Conservation (phyloP, 2,113 vertebrate genomes). For the Morone saxatilis region DNA sequence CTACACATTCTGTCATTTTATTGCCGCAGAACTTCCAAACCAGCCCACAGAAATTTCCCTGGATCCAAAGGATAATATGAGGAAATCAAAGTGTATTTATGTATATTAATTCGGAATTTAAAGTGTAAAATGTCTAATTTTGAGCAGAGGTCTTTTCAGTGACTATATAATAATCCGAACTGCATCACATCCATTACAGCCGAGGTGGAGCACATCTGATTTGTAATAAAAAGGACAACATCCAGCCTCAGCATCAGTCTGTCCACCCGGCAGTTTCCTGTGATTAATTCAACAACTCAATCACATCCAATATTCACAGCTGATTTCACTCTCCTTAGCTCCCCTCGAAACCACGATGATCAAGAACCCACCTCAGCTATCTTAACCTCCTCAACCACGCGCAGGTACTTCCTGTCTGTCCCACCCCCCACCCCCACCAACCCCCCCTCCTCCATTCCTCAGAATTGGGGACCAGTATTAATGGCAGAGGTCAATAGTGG, state of each 20-base stretch:
- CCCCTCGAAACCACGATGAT: slow-evolving; percentile 27
- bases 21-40: not conserved
- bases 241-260: not conserved
- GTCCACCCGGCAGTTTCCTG: slow-evolving; percentile 21
- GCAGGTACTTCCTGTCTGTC: slow-evolving; percentile 46
- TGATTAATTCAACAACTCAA: slow-evolving; percentile 62
- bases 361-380: slow-evolving; percentile 47
- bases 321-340: slow-evolving; percentile 20
- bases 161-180: slow-evolving; percentile 1
- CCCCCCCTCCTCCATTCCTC: too few species aligned
- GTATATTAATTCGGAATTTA: not conserved
- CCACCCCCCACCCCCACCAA: slow-evolving; percentile 9
- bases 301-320: slow-evolving; percentile 56
- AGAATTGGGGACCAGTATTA: too few species aligned
- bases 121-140: not conserved
- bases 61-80: not conserved
- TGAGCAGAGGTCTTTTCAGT: not conserved
- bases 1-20: not conserved
- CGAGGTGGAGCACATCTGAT: slow-evolving; percentile 4
- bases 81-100: not conserved
- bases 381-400: slow-evolving; percentile 37
- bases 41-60: not conserved
- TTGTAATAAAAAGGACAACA: not conserved
- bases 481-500: too few species aligned
- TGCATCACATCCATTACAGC: not conserved